phyloP scores from a whole-genome alignment of 2,113 vertebrate species.

The Abramis brama region DNA sequence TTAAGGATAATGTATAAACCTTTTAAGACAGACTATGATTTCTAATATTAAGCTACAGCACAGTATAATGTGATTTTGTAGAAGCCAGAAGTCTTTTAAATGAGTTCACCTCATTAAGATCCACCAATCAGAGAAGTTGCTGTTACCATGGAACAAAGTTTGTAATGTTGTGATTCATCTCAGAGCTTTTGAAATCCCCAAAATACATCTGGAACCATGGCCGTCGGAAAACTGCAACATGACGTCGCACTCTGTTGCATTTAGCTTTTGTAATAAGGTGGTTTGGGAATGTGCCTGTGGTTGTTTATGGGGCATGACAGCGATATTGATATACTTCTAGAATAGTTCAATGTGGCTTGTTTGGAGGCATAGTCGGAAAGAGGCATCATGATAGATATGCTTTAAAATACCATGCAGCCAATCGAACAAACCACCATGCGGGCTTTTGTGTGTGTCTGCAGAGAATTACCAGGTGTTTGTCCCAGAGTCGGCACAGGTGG shows the following conservation, averaged over 20 bases:
- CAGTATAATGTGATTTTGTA: not conserved
- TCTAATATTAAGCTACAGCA: not conserved
- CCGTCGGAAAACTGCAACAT: not conserved
- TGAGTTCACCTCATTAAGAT: not conserved
- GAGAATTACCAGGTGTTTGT: constrained; percentile 96
- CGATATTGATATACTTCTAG: not conserved
- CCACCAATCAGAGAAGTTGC: not conserved
- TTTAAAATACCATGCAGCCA: not conserved
- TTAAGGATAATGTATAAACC: constrained; percentile 4
- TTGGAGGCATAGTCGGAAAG: not conserved
- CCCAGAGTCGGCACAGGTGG: constrained; percentile 93
- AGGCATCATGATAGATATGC: not conserved
- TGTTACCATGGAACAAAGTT: not conserved
- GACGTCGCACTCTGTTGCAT: not conserved
- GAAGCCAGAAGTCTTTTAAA: not conserved
- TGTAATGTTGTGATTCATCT: not conserved
- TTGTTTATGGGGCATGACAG: not conserved
- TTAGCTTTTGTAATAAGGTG: not conserved
- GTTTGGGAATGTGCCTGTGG: not conserved
- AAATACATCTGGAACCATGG: not conserved
- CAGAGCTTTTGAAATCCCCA: not conserved
- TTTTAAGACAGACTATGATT: not conserved
- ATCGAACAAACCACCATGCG: not conserved
- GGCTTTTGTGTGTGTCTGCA: constrained; percentile 63
- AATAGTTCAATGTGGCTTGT: not conserved